A percentile compares a stretch with the other conserved stretches of the same genome.
Evolutionary conservation across 2,113 vertebrate genomes (phyloP).

Genomic region (Pelvicachromis taeniatus): DNA sequence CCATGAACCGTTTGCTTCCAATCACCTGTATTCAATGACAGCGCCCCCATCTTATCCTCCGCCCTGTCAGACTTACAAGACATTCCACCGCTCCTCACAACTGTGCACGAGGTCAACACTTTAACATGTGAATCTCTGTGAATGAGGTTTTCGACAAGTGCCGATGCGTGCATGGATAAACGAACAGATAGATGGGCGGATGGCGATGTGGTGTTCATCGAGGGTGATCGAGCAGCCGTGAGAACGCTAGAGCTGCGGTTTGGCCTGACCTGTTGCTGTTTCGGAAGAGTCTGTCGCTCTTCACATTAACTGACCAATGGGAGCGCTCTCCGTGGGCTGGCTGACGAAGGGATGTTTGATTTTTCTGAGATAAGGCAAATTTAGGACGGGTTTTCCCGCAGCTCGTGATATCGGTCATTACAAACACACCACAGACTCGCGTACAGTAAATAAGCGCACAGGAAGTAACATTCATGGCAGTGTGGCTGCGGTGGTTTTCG

Average conservation of each 20-base stretch:
- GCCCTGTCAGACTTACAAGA: background rate
- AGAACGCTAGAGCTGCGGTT: background rate
- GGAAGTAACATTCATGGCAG: constrained; percentile 20
- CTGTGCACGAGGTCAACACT: background rate
- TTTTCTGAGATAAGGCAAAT: background rate
- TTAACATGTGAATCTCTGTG: background rate
- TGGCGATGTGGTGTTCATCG: background rate
- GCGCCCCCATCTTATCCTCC: background rate
- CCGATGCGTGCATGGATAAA: background rate
- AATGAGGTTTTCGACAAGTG: background rate
- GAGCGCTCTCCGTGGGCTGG: background rate
- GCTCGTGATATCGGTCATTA: background rate
- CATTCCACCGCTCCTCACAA: background rate
- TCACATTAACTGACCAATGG: background rate
- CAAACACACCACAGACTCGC: background rate
- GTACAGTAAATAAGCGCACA: constrained; percentile 17
- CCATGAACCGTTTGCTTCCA: background rate
- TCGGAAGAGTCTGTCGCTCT: background rate
- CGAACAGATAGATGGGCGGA: background rate
- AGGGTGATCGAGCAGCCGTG: background rate
- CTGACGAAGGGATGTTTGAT: background rate
- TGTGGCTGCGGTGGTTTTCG: constrained; percentile 30
- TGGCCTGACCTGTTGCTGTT: background rate
- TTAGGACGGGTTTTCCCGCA: background rate
- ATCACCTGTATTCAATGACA: background rate